phyloP scores from a whole-genome alignment of 2,888 invertebrate genomes.

The Chymomyza amoena region DNA sequence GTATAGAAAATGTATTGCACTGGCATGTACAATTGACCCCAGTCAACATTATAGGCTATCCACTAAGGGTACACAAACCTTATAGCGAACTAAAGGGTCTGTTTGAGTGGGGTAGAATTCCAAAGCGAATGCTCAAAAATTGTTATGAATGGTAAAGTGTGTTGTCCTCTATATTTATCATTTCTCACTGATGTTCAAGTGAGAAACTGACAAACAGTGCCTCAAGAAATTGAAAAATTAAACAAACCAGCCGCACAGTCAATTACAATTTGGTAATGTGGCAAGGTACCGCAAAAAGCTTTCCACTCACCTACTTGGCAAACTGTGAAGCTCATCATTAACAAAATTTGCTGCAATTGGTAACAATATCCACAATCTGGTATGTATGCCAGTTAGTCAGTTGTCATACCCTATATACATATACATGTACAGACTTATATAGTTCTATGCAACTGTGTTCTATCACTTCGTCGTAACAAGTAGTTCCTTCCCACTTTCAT shows the following conservation, averaged over 20 bases:
- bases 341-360: too few relatives aligned
- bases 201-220: conserved; percentile 41
- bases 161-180: conserved; percentile 52
- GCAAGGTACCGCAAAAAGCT: background rate
- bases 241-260: conserved; percentile 23
- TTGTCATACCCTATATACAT: conserved; percentile 1
- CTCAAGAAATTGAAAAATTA: conserved; percentile 57
- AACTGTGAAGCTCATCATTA: too few relatives aligned
- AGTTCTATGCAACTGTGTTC: too few relatives aligned
- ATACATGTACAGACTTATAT: too few relatives aligned
- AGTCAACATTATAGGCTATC: too few relatives aligned
- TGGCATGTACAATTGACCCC: too few relatives aligned
- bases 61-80: too few relatives aligned
- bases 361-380: background rate
- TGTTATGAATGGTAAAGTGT: background rate
- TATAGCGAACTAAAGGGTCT: too few relatives aligned
- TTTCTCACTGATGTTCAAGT: conserved; percentile 56
- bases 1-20: too few relatives aligned
- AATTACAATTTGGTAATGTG: conserved; percentile 29
- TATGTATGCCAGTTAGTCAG: conserved; percentile 52
- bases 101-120: background rate
- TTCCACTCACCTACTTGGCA: too few relatives aligned
- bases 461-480: too few relatives aligned
- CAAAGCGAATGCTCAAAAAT: background rate
- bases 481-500: background rate